Evolutionary conservation across 1,140 invertebrate genomes (phyloP).

Genomic region (Aradophagus sp.): DNA sequence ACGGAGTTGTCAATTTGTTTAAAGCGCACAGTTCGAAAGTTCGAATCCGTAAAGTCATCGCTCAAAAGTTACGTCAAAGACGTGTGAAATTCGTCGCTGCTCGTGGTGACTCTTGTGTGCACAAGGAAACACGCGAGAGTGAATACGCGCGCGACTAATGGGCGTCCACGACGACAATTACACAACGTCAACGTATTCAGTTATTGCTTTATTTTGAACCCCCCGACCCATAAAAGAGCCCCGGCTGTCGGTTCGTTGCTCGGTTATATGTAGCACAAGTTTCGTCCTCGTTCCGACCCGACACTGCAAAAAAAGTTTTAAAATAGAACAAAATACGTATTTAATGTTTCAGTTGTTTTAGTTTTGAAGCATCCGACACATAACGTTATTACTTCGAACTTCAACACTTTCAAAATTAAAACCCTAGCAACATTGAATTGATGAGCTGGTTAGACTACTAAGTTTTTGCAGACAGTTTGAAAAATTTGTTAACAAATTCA

Average conservation of each 20-base stretch:
- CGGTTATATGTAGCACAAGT: conserved; percentile 55
- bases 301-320: conserved; percentile 18
- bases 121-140: conserved; percentile 27
- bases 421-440: too few species aligned
- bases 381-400: too few species aligned
- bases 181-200: conserved; percentile 42
- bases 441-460: too few species aligned
- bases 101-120: conserved; percentile 25
- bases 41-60: conserved; percentile 30
- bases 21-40: conserved; percentile 1
- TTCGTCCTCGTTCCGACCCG: conserved; percentile 32
- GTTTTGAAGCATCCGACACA: too few species aligned
- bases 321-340: too few species aligned
- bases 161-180: conserved; percentile 35
- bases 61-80: conserved; percentile 31
- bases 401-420: too few species aligned
- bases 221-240: conserved; percentile 62
- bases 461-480: too few species aligned
- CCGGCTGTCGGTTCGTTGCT: conserved; percentile 47
- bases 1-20: neutral
- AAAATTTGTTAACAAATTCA: too few species aligned
- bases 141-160: conserved; percentile 22
- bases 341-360: too few species aligned
- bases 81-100: conserved; percentile 37
- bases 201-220: conserved; percentile 65